Percentiles rank a stretch among this genome's conserved stretches.
These are phyloP conservation scores for Hipposideros armiger DNA, from an alignment of 2,113 vertebrate genomes.

Conservation along the genomic window DNA sequence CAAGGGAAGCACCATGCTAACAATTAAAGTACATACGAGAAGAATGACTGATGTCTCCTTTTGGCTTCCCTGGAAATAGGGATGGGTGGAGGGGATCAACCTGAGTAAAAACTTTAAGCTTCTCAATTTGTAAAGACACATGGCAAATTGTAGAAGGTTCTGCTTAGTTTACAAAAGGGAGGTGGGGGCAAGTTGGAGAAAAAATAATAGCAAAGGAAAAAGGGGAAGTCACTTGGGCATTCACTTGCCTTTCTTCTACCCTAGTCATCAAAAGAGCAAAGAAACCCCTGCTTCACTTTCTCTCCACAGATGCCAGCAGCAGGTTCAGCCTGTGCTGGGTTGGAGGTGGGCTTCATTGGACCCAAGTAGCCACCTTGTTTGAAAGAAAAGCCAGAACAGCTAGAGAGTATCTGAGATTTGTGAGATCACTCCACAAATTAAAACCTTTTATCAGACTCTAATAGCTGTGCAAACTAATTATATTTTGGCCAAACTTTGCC, in stretches of 20 bases:
- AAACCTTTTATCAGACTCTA: conserved; percentile 89
- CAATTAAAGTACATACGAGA: conserved; percentile 20
- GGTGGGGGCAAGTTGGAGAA: not conserved
- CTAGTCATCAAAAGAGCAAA: not conserved
- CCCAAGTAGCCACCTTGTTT: not conserved
- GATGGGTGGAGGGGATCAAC: not conserved
- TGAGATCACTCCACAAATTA: conserved; percentile 87
- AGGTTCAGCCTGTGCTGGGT: not conserved
- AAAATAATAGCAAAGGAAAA: not conserved
- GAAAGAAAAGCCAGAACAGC: conserved; percentile 69
- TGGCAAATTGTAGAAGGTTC: not conserved
- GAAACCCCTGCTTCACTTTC: not conserved
- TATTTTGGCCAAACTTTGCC: conserved; percentile 89
- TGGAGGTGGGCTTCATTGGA: conserved; percentile 5
- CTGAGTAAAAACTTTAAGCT: not conserved
- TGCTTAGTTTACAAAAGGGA: not conserved
- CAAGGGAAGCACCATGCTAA: not conserved
- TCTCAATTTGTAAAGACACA: conserved; percentile 53
- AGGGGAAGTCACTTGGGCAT: not conserved
- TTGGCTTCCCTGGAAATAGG: not conserved
- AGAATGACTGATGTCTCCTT: not conserved
- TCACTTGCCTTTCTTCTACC: conserved; percentile 10
- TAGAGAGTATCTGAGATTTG: conserved; percentile 78
- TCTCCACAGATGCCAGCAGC: fast-evolving
- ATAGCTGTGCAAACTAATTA: conserved; percentile 91